phyloP scores from a whole-genome alignment of 2,113 vertebrate genomes.

The Ceyx melanurus region DNA sequence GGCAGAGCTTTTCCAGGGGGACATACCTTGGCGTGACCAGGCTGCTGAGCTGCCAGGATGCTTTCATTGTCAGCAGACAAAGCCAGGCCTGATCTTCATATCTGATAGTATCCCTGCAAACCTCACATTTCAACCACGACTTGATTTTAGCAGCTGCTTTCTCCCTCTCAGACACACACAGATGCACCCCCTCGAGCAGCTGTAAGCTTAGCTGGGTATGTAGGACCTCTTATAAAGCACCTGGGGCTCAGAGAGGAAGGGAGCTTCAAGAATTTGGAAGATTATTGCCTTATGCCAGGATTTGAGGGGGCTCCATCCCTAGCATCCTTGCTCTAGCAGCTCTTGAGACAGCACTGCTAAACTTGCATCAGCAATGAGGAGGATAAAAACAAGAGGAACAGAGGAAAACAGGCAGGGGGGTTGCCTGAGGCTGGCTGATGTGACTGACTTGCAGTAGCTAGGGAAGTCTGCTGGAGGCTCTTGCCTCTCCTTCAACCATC shows the following conservation, averaged over 20 bases:
- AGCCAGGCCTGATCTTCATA: fast-evolving
- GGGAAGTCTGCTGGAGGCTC: not conserved
- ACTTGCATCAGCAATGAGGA: fast-evolving
- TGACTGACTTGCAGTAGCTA: not conserved
- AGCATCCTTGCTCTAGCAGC: not conserved
- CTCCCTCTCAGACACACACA: not conserved
- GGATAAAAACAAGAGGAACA: not conserved
- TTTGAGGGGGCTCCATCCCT: not conserved
- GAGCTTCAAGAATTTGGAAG: not conserved
- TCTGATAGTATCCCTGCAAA: not conserved
- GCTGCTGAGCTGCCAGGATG: not conserved
- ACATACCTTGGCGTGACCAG: not conserved
- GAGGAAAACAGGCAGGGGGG: not conserved
- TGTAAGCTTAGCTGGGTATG: not conserved
- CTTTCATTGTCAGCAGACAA: not conserved
- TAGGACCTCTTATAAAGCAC: not conserved
- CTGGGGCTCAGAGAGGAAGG: not conserved
- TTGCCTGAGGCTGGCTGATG: not conserved
- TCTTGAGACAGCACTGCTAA: not conserved
- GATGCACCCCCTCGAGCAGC: not conserved
- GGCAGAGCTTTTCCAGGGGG: not conserved
- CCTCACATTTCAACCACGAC: not conserved
- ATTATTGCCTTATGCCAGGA: not conserved
- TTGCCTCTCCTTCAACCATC: not conserved
- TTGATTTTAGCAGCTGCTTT: not conserved